Evolutionary conservation across 2,797 vertebrate genomes (phyloP).

Genomic region (Erethizon dorsatum): DNA sequence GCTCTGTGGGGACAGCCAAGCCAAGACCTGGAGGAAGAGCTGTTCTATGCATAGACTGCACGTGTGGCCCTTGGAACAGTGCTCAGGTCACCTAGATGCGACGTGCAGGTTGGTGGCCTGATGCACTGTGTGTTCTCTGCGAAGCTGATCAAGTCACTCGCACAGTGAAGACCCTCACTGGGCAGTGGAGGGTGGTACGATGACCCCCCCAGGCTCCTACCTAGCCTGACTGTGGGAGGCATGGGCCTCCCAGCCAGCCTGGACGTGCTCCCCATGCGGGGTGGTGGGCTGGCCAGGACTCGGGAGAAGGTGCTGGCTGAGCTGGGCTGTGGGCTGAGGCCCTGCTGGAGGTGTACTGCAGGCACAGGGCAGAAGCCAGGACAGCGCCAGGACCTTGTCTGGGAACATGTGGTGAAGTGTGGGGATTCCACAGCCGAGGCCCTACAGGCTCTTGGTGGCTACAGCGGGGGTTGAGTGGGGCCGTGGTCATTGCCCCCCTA

Average conservation of each 20-base stretch:
- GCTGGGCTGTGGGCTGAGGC: no score
- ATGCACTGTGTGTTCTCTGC: not conserved
- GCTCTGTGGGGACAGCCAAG: no score
- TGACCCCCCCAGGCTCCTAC: not conserved
- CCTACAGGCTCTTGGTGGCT: not conserved
- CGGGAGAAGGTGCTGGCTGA: no score
- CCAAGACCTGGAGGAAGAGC: not conserved
- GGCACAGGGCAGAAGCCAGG: not conserved
- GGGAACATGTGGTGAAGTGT: not conserved
- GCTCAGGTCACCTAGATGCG: not conserved
- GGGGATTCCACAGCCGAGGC: not conserved
- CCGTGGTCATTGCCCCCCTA: not conserved
- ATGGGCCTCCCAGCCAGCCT: no score
- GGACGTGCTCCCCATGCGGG: not conserved
- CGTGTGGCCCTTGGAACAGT: not conserved
- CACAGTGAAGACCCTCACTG: no score
- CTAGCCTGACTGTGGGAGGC: not conserved
- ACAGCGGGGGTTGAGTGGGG: not conserved
- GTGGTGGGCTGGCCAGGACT: not conserved
- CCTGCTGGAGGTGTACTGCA: not conserved
- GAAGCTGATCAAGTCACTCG: not conserved
- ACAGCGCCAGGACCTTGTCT: no score
- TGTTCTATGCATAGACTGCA: not conserved
- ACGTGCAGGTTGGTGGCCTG: rapidly evolving
- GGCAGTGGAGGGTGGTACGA: not conserved